Base-by-base conservation (phyloP, 2,888 invertebrate species). In the Orchesellides sinensis region DNA sequence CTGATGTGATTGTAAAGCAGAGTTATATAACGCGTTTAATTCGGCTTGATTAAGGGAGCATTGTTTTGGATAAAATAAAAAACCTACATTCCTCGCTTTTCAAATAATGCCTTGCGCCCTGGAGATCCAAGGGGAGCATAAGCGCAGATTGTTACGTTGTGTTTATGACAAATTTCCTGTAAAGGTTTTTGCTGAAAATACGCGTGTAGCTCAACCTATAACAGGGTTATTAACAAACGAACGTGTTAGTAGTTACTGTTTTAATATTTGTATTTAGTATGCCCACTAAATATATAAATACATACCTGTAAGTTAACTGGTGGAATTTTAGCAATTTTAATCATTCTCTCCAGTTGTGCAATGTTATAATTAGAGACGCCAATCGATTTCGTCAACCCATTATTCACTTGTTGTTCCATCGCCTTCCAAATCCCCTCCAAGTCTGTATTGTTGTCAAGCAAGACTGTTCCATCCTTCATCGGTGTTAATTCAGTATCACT, bases 341-440 rank as follows among this genome's bases (percentile, higher is more conserved):
- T 89, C 73, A 97, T 90, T 70, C 93, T 92, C 69, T 92, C 90
- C 79, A 97, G 92, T 91, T 98, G 97, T 19, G 92, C 91, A 29
- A 90, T 91, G 90, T 94, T 96, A 89, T 96, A 94, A 90, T 97
- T 97, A 0, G 96, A 97, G 2, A 97, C 89, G 0, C 97, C 97
- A 88, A 97, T 95, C 12, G 95, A 92, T 88, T 93, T 95, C 0
- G 94, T 91, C 21, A 93, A 91, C 0, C 96, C 96, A 0, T 91
- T 91, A 52, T 93, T 92, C 21, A 94, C 94, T 89, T 94, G 92
- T 83, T 92, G 92, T 88, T 95, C 93, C 92, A 95, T 92, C 84
- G 92, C 84, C 59, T 85, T 85, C 96, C 96, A 97, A 61, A 94
- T 91, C 40, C 93, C 94, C 17, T 93, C 88, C 87, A 94, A 93